These are phyloP conservation scores for Neopelma chrysocephalum DNA, from an alignment of 2,797 vertebrate species.

Conservation along the genomic window DNA sequence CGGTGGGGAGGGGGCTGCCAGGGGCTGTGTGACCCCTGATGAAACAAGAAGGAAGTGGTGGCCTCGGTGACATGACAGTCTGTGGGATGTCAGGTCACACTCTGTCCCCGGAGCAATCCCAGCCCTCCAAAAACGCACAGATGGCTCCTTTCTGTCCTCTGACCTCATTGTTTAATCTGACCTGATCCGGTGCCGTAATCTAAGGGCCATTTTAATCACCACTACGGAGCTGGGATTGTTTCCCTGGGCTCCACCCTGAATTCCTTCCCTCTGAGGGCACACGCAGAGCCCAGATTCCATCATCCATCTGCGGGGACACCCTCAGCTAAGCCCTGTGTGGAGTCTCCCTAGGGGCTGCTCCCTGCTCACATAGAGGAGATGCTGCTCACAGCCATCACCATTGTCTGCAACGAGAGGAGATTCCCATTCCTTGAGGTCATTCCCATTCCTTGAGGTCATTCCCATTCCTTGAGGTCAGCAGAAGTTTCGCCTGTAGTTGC, in stretches of 20 bases:
- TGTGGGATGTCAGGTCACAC: background rate
- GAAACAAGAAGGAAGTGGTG: background rate
- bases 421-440: background rate
- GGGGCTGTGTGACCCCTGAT: background rate
- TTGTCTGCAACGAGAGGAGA: background rate
- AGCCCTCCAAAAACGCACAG: background rate
- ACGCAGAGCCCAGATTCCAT: accelerated
- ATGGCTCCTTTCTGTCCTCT: slow-evolving; percentile 54
- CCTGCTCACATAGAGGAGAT: accelerated
- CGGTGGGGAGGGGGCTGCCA: background rate
- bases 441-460: too few species aligned
- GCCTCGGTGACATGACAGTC: background rate
- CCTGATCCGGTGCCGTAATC: slow-evolving; percentile 35
- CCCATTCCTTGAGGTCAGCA: background rate
- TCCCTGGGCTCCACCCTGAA: background rate
- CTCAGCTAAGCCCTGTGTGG: background rate
- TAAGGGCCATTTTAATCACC: slow-evolving; percentile 22
- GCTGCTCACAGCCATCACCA: accelerated
- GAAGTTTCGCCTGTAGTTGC: background rate
- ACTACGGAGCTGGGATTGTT: background rate
- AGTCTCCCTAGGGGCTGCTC: background rate
- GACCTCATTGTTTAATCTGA: slow-evolving; percentile 62
- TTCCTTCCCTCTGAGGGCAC: background rate
- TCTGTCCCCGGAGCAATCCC: background rate
- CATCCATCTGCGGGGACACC: background rate